These are phyloP conservation scores for Regulus satrapa DNA, from an alignment of 2,113 vertebrate species.

Conservation along the genomic window DNA sequence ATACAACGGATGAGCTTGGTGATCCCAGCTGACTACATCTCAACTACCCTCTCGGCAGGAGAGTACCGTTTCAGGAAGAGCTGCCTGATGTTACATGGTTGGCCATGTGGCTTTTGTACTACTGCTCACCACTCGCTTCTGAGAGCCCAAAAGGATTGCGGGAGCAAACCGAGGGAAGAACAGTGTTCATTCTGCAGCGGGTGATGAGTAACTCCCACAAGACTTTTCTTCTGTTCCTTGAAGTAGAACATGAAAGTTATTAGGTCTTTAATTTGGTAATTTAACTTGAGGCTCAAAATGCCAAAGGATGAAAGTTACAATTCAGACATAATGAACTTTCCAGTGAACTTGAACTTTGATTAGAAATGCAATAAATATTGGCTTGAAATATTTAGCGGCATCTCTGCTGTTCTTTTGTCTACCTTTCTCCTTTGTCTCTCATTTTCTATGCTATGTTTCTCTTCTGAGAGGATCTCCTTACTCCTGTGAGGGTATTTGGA, in stretches of 20 bases:
- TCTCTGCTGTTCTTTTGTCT: not conserved
- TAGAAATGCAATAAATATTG: not conserved
- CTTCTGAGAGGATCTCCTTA: not conserved
- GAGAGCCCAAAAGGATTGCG: not conserved
- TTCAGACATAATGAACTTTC: not conserved
- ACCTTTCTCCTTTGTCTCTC: not conserved
- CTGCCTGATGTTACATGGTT: not conserved
- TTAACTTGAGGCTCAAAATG: not conserved
- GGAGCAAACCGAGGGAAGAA: not conserved
- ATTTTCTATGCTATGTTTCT: not conserved
- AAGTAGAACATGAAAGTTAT: not conserved
- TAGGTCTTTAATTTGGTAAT: not conserved
- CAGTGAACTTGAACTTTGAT: not conserved
- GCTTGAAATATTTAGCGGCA: not conserved
- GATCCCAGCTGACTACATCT: not conserved
- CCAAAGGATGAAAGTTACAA: not conserved
- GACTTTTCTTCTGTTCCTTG: not conserved
- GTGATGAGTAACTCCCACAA: conserved; percentile 9
- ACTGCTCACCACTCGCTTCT: not conserved
- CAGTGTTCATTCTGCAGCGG: not conserved
- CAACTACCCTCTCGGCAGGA: not conserved
- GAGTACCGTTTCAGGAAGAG: not conserved
- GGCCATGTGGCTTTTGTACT: not conserved
- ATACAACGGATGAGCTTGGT: not conserved
- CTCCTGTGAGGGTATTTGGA: not conserved